A percentile compares a stretch with the other conserved stretches of the same genome.
Evolutionary conservation across 2,888 invertebrate genomes (phyloP).

Genomic region (Dione juno): DNA sequence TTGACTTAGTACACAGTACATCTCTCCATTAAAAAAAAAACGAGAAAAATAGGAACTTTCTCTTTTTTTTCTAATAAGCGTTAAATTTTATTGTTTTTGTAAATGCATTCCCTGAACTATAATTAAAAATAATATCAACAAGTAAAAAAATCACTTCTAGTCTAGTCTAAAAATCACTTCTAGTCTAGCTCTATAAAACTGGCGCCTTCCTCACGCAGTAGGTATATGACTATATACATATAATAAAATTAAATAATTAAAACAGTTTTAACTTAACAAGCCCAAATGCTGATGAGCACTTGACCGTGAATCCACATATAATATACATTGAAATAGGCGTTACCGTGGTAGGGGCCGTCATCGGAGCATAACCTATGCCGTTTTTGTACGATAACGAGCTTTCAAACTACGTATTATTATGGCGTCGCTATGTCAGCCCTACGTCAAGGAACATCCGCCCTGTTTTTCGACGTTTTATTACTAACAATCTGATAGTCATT

Average conservation of each 20-base stretch:
- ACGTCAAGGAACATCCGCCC: conserved; percentile 80
- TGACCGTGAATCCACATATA: conserved; percentile 38
- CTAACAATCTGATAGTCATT: conserved; percentile 51
- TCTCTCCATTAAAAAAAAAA: too few species aligned
- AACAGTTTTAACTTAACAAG: conserved; percentile 17
- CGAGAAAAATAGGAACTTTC: too few species aligned
- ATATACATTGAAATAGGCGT: conserved; percentile 63
- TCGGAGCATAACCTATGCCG: conserved; percentile 74
- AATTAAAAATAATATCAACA: too few species aligned
- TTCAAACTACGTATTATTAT: conserved; percentile 74
- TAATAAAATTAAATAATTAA: conserved; percentile 25
- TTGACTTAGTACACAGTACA: too few species aligned
- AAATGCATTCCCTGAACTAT: too few species aligned
- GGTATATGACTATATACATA: background rate
- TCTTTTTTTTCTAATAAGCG: too few species aligned
- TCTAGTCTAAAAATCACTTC: too few species aligned
- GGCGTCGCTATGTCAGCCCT: conserved; percentile 78
- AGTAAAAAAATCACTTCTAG: too few species aligned
- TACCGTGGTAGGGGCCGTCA: conserved; percentile 64
- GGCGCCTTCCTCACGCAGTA: background rate
- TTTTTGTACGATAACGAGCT: conserved; percentile 79
- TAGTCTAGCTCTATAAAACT: background rate
- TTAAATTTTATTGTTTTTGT: too few species aligned
- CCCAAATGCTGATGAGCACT: conserved; percentile 14
- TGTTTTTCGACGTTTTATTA: conserved; percentile 64